Evolutionary conservation across 2,113 vertebrate species (phyloP).

Genomic region (Thunnus thynnus): DNA sequence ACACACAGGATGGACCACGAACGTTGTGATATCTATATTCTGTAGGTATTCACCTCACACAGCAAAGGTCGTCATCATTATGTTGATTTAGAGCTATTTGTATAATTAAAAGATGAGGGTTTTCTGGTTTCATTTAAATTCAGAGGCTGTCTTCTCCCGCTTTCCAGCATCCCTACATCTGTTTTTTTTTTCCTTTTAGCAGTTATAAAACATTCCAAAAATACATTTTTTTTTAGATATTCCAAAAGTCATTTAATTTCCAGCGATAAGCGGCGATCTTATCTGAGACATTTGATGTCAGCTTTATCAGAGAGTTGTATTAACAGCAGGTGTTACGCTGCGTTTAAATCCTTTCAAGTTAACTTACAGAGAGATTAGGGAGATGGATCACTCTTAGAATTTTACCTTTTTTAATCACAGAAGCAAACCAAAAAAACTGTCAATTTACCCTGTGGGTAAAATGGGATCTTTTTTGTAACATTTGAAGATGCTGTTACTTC

Average conservation of each 20-base stretch:
- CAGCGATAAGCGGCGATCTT: conserved; percentile 67
- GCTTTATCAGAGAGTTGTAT: conserved; percentile 65
- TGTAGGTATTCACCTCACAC: not conserved
- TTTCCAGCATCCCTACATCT: conserved; percentile 11
- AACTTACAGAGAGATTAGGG: conserved; percentile 67
- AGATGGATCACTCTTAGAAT: conserved; percentile 39
- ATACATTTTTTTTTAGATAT: conserved; percentile 16
- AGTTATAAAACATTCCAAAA: conserved; percentile 39
- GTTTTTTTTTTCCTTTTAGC: conserved; percentile 21
- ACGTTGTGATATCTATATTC: not conserved
- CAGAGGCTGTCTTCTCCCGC: not conserved
- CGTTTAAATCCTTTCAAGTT: conserved; percentile 76
- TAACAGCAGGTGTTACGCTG: conserved; percentile 69
- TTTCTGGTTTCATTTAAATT: conserved; percentile 44
- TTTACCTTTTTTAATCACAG: conserved; percentile 46
- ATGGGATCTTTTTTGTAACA: conserved; percentile 4
- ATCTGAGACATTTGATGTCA: conserved; percentile 75
- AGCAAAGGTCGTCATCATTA: not conserved
- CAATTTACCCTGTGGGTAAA: conserved; percentile 8
- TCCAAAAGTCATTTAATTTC: conserved; percentile 71
- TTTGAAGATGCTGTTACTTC: not conserved
- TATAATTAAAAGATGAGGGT: conserved; percentile 1
- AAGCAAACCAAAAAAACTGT: conserved; percentile 40
- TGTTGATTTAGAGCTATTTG: not conserved
- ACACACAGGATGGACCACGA: not conserved